Percentiles rank a stretch among this genome's conserved stretches.
phyloP scores from a whole-genome alignment of 64 coral and sea anemone genomes.

The Acropora yongei region DNA sequence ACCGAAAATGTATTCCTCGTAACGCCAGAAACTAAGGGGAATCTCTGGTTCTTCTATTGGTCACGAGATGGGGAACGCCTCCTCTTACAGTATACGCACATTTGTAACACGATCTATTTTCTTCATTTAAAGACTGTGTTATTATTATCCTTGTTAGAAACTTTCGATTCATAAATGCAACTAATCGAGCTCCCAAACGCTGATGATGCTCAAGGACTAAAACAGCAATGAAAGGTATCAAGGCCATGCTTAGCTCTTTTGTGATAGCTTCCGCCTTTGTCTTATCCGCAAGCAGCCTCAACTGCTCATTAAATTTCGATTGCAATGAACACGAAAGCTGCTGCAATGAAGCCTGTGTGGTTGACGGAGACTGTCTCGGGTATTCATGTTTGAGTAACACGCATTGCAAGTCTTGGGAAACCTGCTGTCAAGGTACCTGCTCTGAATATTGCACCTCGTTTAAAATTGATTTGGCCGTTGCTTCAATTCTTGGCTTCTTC shows the following conservation, averaged over 20 bases:
- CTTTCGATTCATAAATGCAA: not conserved
- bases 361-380: not conserved
- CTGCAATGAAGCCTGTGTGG: not conserved
- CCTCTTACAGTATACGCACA: not conserved
- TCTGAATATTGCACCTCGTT: not conserved
- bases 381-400: not conserved
- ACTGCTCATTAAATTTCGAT: not conserved
- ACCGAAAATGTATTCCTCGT: too few relatives aligned
- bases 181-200: not conserved
- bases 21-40: too few relatives aligned
- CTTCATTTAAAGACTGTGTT: not conserved
- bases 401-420: not conserved
- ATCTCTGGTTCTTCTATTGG: not conserved
- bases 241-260: not conserved
- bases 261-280: slow-evolving; percentile 3
- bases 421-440: slow-evolving; percentile 7
- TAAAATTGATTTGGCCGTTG: not conserved
- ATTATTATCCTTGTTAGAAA: not conserved
- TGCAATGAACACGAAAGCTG: not conserved
- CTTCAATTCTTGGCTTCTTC: not conserved
- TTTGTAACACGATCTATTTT: too few relatives aligned
- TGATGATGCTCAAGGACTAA: not conserved
- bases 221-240: not conserved
- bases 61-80: slow-evolving; percentile 16
- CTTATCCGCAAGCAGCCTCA: not conserved